Conservation (phyloP, 2,113 vertebrate species). For the Pycnonotus jocosus region DNA sequence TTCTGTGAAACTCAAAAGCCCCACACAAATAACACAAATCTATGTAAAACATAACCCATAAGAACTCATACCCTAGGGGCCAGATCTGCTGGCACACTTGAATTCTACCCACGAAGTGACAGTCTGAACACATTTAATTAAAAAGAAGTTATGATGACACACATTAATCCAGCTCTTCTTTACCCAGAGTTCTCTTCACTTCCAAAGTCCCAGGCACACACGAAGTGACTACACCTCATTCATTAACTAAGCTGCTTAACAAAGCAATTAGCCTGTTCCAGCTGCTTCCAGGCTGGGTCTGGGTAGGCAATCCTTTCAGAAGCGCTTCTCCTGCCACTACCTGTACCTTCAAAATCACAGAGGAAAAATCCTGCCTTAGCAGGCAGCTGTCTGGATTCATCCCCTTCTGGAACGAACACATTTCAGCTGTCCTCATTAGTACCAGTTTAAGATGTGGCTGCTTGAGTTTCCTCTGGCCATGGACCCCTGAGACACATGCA, state of each 20-base stretch:
- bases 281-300: background rate
- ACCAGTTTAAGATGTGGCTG: background rate
- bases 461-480: background rate
- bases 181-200: background rate
- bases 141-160: background rate
- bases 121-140: background rate
- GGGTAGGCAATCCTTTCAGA: background rate
- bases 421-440: background rate
- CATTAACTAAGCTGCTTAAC: background rate
- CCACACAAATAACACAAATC: background rate
- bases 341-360: background rate
- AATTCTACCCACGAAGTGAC: background rate
- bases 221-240: background rate
- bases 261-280: background rate
- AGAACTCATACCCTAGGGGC: background rate
- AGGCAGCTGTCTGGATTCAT: background rate
- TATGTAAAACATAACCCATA: background rate
- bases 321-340: background rate
- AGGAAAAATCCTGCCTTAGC: background rate
- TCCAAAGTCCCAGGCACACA: background rate
- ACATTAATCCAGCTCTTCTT: background rate
- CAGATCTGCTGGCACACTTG: background rate
- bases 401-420: background rate
- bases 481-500: background rate
- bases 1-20: background rate